Evolutionary conservation across 2,888 invertebrate genomes (phyloP).

Genomic region (Cremastinae sp.): DNA sequence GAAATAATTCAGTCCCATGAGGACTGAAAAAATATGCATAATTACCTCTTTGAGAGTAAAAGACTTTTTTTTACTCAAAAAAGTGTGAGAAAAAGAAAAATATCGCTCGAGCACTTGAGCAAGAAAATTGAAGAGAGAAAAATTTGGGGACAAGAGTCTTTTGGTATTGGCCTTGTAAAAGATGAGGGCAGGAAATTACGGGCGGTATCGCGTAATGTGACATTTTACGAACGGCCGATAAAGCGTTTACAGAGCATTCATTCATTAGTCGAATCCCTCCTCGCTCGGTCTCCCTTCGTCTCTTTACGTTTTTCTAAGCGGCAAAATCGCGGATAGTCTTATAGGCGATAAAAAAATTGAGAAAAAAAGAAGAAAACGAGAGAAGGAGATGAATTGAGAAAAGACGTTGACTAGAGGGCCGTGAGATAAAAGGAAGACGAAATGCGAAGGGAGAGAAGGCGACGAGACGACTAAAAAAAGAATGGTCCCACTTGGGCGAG

Average conservation of each 20-base stretch:
- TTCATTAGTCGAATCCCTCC: constrained; percentile 66
- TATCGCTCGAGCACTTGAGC: too few species aligned
- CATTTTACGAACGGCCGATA: constrained; percentile 74
- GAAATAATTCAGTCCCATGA: too few species aligned
- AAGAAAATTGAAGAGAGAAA: neutral
- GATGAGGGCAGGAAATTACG: constrained; percentile 55
- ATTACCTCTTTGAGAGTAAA: too few species aligned
- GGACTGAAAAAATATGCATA: too few species aligned
- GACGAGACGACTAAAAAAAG: constrained; percentile 18
- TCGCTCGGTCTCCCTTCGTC: constrained; percentile 46
- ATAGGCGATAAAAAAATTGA: constrained; percentile 8
- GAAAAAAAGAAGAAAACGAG: constrained; percentile 12
- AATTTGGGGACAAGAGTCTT: neutral
- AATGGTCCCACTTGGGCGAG: neutral
- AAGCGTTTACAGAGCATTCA: constrained; percentile 74
- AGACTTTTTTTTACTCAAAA: neutral
- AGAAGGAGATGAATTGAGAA: constrained; percentile 52
- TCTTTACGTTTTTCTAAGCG: constrained; percentile 46
- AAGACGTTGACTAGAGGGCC: constrained; percentile 51
- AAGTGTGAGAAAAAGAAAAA: too few species aligned
- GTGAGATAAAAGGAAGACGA: constrained; percentile 35
- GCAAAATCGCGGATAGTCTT: constrained; percentile 36
- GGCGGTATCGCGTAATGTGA: constrained; percentile 59
- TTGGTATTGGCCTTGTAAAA: constrained; percentile 31
- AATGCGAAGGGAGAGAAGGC: constrained; percentile 32